A percentile compares a stretch with the other conserved stretches of the same genome.
phyloP scores from a whole-genome alignment of 2,113 vertebrate genomes.

The Pavo muticus region DNA sequence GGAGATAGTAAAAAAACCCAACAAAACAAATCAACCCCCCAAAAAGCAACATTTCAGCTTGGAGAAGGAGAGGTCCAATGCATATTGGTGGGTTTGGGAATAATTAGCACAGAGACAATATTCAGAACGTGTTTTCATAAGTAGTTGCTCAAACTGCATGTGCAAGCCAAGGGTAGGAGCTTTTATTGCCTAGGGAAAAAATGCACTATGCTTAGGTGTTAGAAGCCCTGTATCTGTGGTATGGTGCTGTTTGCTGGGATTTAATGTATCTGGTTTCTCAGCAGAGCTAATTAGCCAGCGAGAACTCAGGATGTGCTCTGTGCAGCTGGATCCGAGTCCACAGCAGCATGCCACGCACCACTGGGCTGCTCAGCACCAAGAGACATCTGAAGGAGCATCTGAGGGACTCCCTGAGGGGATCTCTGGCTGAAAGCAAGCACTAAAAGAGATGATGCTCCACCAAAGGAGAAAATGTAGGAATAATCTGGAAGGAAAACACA shows the following conservation, averaged over 20 bases:
- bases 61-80: background rate
- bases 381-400: background rate
- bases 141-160: background rate
- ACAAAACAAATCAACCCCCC: rapidly evolving
- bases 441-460: background rate
- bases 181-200: background rate
- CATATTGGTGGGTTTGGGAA: background rate
- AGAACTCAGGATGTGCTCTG: background rate
- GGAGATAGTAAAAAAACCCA: background rate
- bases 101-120: background rate
- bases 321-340: background rate
- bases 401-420: background rate
- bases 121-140: background rate
- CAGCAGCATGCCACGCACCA: rapidly evolving
- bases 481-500: background rate
- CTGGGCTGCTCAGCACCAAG: background rate
- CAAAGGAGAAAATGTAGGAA: background rate
- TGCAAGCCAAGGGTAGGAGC: background rate
- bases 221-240: background rate
- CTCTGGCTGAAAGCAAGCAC: background rate
- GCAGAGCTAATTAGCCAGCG: background rate
- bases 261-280: background rate
- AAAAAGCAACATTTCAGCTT: background rate
- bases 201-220: background rate
- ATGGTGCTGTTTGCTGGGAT: background rate